Evolutionary conservation across 2,888 invertebrate genomes (phyloP).

Genomic region (Xestia xanthographa): DNA sequence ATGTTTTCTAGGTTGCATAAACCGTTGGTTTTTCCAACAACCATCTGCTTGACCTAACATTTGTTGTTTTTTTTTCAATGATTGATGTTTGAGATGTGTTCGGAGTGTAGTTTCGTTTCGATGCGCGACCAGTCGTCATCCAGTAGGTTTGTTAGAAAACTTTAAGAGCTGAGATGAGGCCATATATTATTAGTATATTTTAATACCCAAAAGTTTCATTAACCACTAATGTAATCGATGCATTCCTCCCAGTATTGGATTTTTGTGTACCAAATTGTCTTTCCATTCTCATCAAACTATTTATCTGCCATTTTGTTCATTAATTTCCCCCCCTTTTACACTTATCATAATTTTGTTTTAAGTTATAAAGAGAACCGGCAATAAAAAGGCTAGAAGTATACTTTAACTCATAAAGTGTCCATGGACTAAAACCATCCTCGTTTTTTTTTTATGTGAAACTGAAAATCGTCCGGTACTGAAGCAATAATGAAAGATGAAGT

Average conservation of each 20-base stretch:
- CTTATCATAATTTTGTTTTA: not conserved
- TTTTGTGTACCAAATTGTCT: conserved; percentile 70
- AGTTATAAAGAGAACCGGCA: not conserved
- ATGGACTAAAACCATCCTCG: not conserved
- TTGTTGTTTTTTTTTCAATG: conserved; percentile 59
- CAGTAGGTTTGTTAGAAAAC: conserved; percentile 88
- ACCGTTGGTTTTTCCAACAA: conserved; percentile 2
- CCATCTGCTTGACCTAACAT: conserved; percentile 27
- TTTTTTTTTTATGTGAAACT: conserved; percentile 7
- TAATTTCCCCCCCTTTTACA: conserved; percentile 5
- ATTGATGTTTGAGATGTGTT: conserved; percentile 66
- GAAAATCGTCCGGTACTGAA: not conserved
- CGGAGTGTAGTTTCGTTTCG: conserved; percentile 60
- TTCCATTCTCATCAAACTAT: conserved; percentile 56
- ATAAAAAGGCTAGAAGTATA: not conserved
- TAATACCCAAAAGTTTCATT: conserved; percentile 58
- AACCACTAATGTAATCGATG: conserved; percentile 69
- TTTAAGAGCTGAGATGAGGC: conserved; percentile 86
- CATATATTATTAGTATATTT: conserved; percentile 66
- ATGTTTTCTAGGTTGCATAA: not conserved
- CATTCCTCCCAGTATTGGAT: conserved; percentile 87
- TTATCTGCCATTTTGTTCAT: conserved; percentile 49
- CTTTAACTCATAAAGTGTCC: not conserved
- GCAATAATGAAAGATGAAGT: conserved; percentile 17
- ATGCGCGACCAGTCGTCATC: conserved; percentile 77